Percentiles rank a stretch among this genome's conserved stretches.
Conservation (phyloP, 1,140 invertebrate species). For the Solen grandis region DNA sequence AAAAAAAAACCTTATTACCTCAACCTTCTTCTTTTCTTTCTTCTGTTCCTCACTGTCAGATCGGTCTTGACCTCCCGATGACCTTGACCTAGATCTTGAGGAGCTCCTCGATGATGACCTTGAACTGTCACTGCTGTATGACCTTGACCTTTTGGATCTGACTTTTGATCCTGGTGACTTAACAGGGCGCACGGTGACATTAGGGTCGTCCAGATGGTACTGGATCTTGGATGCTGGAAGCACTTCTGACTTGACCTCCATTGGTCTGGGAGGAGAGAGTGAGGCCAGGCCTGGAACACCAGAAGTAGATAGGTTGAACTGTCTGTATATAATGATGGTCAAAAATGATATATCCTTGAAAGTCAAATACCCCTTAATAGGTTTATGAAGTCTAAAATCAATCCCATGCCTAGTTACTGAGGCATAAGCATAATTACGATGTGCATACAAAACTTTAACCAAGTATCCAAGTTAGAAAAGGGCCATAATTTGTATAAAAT, state of each 20-base stretch:
- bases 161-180: slow-evolving; percentile 21
- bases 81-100: slow-evolving; percentile 44
- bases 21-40: slow-evolving; percentile 55
- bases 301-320: too few relatives aligned
- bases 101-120: slow-evolving; percentile 18
- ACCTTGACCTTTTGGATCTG: slow-evolving; percentile 36
- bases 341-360: too few relatives aligned
- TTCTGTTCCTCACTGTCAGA: slow-evolving; percentile 37
- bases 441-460: too few relatives aligned
- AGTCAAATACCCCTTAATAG: too few relatives aligned
- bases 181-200: slow-evolving; percentile 44
- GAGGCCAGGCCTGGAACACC: neutral
- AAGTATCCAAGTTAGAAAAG: too few relatives aligned
- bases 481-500: too few relatives aligned
- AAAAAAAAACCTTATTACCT: too few relatives aligned
- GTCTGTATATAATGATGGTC: too few relatives aligned
- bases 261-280: slow-evolving; percentile 12
- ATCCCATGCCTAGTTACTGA: too few relatives aligned
- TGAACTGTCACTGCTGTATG: slow-evolving; percentile 43
- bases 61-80: neutral
- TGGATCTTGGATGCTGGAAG: slow-evolving; percentile 47
- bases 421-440: too few relatives aligned
- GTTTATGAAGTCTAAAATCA: too few relatives aligned
- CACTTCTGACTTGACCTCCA: slow-evolving; percentile 40
- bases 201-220: slow-evolving; percentile 55